phyloP scores from a whole-genome alignment of 64 coral and sea anemone genomes.

The Stylophora pistillata region DNA sequence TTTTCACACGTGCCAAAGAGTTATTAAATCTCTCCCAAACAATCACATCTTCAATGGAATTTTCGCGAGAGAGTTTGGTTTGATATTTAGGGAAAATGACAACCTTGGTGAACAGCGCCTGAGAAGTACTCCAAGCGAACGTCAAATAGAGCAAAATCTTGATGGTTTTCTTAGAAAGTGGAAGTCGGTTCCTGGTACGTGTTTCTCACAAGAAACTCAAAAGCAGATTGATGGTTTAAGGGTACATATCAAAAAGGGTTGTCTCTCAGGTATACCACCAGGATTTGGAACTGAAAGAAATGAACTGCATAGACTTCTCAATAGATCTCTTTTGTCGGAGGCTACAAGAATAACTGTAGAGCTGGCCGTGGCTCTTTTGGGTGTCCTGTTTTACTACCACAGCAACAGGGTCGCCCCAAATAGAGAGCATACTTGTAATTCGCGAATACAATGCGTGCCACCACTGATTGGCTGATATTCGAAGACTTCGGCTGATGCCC shows the following conservation, averaged over 20 bases:
- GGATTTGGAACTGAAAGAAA: slow-evolving; percentile 58
- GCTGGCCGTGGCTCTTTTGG: slow-evolving; percentile 31
- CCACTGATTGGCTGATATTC: neutral
- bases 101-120: slow-evolving; percentile 36
- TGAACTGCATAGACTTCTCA: slow-evolving; percentile 44
- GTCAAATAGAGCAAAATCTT: slow-evolving; percentile 25
- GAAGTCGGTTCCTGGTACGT: neutral
- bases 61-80: slow-evolving; percentile 40
- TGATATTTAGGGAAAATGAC: slow-evolving; percentile 34
- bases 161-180: slow-evolving; percentile 39
- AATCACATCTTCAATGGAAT: neutral
- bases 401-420: neutral
- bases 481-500: neutral
- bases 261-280: slow-evolving; percentile 35
- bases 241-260: slow-evolving; percentile 36
- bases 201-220: slow-evolving; percentile 3
- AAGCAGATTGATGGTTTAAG: slow-evolving; percentile 16
- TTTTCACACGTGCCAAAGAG: slow-evolving; percentile 50
- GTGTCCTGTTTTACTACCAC: slow-evolving; percentile 26
- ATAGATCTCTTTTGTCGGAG: slow-evolving; percentile 10
- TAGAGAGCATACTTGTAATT: neutral
- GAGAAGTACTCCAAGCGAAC: neutral
- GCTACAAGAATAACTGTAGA: slow-evolving; percentile 32
- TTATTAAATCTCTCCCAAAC: neutral
- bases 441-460: neutral